phyloP scores from a whole-genome alignment of 2,113 vertebrate species.

The Gallinago undulata region DNA sequence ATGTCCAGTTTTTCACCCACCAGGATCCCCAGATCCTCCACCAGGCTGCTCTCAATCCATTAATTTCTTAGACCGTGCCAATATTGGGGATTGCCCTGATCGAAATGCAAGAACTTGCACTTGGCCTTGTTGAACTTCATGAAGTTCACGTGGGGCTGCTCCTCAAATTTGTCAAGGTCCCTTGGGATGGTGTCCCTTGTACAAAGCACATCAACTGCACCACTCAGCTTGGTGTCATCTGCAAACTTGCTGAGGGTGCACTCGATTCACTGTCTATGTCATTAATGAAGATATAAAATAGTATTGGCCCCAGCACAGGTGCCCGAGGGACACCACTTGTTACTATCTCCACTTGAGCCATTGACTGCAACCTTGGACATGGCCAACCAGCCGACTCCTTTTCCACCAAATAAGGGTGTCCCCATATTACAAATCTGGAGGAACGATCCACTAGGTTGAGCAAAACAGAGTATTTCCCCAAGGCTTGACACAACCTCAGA shows the following conservation, averaged over 20 bases:
- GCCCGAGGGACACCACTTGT: neutral
- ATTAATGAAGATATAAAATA: neutral
- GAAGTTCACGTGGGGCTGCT: neutral
- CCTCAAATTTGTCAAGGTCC: neutral
- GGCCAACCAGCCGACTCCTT: neutral
- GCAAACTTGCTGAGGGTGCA: neutral
- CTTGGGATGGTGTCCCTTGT: neutral
- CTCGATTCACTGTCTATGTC: neutral
- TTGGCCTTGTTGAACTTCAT: neutral
- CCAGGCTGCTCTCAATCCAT: neutral
- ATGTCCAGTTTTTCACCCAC: neutral
- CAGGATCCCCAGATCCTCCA: neutral
- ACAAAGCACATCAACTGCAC: too few relatives aligned
- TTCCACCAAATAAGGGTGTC: neutral
- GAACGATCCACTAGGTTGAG: neutral
- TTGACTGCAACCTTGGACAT: neutral
- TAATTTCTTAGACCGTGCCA: fast-evolving
- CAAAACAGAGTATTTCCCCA: fast-evolving
- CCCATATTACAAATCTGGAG: fast-evolving
- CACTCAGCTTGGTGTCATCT: neutral
- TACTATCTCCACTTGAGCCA: neutral
- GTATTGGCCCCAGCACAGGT: neutral
- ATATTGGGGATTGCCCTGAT: neutral
- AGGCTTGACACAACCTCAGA: neutral
- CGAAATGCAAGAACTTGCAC: neutral